These are phyloP conservation scores for Sisor rabdophorus DNA, from an alignment of 2,113 vertebrate species.

Conservation along the genomic window DNA sequence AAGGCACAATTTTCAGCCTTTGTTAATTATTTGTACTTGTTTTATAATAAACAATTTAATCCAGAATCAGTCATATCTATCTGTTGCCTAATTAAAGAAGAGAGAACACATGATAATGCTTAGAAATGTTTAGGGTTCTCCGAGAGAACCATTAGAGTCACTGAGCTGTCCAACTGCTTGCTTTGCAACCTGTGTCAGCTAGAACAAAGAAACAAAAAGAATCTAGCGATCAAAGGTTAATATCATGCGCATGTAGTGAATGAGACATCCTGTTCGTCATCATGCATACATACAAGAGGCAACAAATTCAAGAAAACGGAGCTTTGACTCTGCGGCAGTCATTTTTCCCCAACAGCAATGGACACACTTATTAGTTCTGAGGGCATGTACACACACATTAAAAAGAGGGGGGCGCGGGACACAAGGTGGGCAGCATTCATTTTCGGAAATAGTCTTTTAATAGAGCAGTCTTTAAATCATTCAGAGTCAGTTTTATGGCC, in stretches of 20 bases:
- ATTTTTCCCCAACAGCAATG: neutral
- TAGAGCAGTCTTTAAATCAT: constrained; percentile 21
- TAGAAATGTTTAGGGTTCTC: neutral
- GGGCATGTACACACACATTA: neutral
- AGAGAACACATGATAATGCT: too few relatives aligned
- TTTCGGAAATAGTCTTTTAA: constrained; percentile 30
- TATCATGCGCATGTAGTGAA: neutral
- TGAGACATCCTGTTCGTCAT: neutral
- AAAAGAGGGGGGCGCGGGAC: constrained; percentile 9
- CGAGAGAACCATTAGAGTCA: neutral
- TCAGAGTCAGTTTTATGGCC: constrained; percentile 26
- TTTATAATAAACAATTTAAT: neutral
- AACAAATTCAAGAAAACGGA: constrained; percentile 34
- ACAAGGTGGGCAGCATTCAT: constrained; percentile 28
- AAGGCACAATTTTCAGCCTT: neutral
- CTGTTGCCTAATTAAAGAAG: neutral
- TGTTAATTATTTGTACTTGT: neutral
- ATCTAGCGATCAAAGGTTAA: neutral
- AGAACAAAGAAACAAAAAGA: neutral
- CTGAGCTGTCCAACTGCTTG: neutral
- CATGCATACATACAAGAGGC: neutral
- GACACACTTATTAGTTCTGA: constrained; percentile 29
- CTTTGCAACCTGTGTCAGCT: constrained; percentile 2
- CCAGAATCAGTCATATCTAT: neutral
- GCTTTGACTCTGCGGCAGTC: constrained; percentile 4